Base-by-base conservation (phyloP, 2,888 invertebrate species). In the Diogma glabrata region DNA sequence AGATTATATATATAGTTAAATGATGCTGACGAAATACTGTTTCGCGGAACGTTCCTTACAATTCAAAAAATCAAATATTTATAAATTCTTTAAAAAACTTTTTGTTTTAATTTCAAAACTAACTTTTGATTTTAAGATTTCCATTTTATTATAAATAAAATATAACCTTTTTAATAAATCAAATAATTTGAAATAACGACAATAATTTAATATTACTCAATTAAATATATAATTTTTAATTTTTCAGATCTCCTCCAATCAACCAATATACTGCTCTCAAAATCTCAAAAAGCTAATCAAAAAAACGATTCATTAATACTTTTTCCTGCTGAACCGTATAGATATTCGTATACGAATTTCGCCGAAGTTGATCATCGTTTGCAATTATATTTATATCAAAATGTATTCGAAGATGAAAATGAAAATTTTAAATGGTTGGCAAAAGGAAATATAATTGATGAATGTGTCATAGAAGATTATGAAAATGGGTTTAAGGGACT, bases 301-400 rank as follows among this genome's bases (percentile, higher is more conserved):
- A n/a, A n/a, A n/a, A n/a, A n/a, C n/a, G n/a, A n/a, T n/a, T n/a
- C n/a, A n/a, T n/a, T n/a, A n/a, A n/a, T 9, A 40, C 9, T 24
- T 5, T 8, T 20, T 2, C 53, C 56, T 22, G 55, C 51, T 51
- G 60, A 59, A 26, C 56, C 58, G 17, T 72, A 75, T 56, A 72
- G 74, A 58, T 78, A 76, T 57, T 75, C 73, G 28, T 78, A 73
- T 55, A 69, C 60, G 6, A 71, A 78, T 58, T 78, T 76, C 51
- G 67, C 67, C 52, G 70, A 72, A 55, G 67, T 77, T 16, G 79
- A 79, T 64, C 77, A 77, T 58, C 72, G 78, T 47, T 64, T 79
- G n/a, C 78, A 78, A 59, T 63, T 76, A 4, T 74, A 74, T 60
- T 70, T 79, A 30, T 74, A 75, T 60, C 67, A 76, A 55, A 68